Evolutionary conservation across 2,113 vertebrate genomes (phyloP), one percentile per base, ranked within the genome.

Genomic region (Corythoichthys haematopterus): DNA sequence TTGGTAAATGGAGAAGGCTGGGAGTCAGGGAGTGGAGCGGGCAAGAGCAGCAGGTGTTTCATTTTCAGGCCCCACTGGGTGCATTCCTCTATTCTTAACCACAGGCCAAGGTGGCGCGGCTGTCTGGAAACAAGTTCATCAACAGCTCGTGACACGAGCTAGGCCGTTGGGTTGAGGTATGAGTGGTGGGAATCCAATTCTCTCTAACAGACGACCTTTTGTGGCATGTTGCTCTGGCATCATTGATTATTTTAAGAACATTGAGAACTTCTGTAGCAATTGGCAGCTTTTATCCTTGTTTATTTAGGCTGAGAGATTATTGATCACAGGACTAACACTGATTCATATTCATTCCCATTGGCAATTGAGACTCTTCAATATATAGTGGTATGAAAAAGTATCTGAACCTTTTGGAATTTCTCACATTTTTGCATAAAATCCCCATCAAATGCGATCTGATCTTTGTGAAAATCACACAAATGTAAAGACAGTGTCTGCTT

Each of bases 1-100:
- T 92, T 87, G 89, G 88, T 89, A 90, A 92, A 88, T 40, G 80
- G 88, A 92, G 91, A 92, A 61, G 86, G 81, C 83, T 84, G 88
- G 81, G 79, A 88, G 84, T 79, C 71, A n/a, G 62, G 71, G 80
- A 86, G 80, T 52, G 35, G 79, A 77, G 78, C 71, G 84, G 81
- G 69, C 65, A 79, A 85, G 75, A 37, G 78, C 75, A 89, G 89
- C 92, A 93, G 91, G 90, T 92, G 91, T 81, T 79, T 79, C 45
- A 14, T 65, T 84, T 86, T 87, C 84, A 80, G 71, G 74, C 87
- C 84, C 85, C 86, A 79, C 66, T 38, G 80, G 84, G 79, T 68
- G 69, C 79, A 85, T 90, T 90, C 88, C 76, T 86, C 82, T 80
- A 77, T 73, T 71, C 68, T 35, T 51, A 79, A 70, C 72, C 77